Conservation (phyloP, 2,113 vertebrate species). For the Mesocricetus auratus region DNA sequence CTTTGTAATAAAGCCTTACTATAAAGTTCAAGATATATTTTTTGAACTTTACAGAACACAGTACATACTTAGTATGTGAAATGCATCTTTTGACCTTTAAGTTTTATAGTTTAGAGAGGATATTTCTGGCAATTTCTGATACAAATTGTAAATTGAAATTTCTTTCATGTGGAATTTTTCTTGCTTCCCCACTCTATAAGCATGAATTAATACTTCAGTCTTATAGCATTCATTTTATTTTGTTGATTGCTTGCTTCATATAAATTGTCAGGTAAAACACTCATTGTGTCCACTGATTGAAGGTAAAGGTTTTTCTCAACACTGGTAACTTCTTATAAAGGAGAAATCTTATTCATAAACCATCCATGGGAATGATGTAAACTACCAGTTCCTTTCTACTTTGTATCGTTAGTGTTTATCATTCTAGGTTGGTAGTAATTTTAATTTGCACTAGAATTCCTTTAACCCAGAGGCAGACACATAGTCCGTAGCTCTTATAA, state of each 20-base stretch:
- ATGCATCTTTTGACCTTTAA: slow-evolving; percentile 40
- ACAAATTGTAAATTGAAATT: slow-evolving; percentile 3
- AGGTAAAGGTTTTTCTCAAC: slow-evolving; percentile 80
- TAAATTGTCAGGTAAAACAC: slow-evolving; percentile 79
- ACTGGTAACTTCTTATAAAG: slow-evolving; percentile 81
- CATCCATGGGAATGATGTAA: not conserved
- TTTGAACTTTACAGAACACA: not conserved
- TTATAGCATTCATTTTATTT: slow-evolving; percentile 67
- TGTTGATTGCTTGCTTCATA: slow-evolving; percentile 74
- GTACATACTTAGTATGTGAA: slow-evolving; percentile 28
- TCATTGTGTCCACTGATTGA: slow-evolving; percentile 77
- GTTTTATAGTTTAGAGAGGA: slow-evolving; percentile 48
- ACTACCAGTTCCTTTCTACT: slow-evolving; percentile 6
- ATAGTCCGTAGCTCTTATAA: not conserved
- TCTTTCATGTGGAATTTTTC: slow-evolving; percentile 43
- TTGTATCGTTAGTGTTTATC: not conserved
- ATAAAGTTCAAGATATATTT: slow-evolving; percentile 6
- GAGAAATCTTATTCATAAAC: slow-evolving; percentile 81
- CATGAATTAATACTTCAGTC: slow-evolving; percentile 76
- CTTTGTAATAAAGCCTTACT: not conserved
- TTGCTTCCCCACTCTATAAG: not conserved
- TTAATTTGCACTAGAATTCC: not conserved
- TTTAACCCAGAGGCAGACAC: not conserved
- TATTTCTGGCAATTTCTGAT: slow-evolving; percentile 33
- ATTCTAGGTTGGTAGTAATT: not conserved